Percentiles rank a stretch among this genome's conserved stretches.
Evolutionary conservation across 2,888 invertebrate genomes (phyloP).

Genomic region (Smittia sp.): DNA sequence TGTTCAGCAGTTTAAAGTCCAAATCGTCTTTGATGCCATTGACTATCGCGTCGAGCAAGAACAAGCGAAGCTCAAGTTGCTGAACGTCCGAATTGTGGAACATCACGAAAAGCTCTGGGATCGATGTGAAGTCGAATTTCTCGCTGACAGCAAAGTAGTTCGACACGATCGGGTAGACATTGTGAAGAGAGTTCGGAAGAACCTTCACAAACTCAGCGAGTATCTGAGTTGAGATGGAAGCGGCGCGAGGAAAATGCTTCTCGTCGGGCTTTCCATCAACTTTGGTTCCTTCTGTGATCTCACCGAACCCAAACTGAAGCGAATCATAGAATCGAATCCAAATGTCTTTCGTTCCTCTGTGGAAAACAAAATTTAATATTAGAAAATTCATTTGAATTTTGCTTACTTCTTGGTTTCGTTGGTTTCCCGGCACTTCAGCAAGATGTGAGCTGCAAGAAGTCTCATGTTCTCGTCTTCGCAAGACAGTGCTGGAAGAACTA

Average conservation of each 20-base stretch:
- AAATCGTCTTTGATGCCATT: constrained; percentile 73
- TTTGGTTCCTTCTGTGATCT: constrained; percentile 41
- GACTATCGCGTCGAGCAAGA: constrained; percentile 73
- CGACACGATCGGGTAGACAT: constrained; percentile 75
- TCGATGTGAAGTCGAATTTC: constrained; percentile 68
- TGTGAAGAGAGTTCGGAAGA: constrained; percentile 70
- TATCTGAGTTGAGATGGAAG: constrained; percentile 65
- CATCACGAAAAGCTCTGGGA: constrained; percentile 86
- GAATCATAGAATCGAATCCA: constrained; percentile 65
- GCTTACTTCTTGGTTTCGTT: constrained; percentile 67
- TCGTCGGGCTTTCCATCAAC: not conserved
- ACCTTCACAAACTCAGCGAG: constrained; percentile 68
- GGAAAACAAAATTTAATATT: constrained; percentile 23
- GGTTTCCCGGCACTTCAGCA: constrained; percentile 71
- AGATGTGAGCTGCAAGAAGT: constrained; percentile 69
- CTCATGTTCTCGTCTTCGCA: constrained; percentile 66
- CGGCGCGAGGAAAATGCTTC: constrained; percentile 55
- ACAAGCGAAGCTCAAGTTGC: constrained; percentile 66
- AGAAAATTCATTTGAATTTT: not conserved
- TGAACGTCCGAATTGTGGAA: constrained; percentile 76
- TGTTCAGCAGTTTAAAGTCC: constrained; percentile 72
- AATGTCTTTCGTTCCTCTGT: constrained; percentile 60
- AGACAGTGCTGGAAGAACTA: constrained; percentile 68
- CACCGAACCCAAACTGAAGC: constrained; percentile 61
- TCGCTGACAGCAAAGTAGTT: constrained; percentile 76